A percentile compares a stretch with the other conserved stretches of the same genome.
These are phyloP conservation scores for Protobothrops flavoviridis DNA, from an alignment of 2,113 vertebrate genomes.

Conservation along the genomic window DNA sequence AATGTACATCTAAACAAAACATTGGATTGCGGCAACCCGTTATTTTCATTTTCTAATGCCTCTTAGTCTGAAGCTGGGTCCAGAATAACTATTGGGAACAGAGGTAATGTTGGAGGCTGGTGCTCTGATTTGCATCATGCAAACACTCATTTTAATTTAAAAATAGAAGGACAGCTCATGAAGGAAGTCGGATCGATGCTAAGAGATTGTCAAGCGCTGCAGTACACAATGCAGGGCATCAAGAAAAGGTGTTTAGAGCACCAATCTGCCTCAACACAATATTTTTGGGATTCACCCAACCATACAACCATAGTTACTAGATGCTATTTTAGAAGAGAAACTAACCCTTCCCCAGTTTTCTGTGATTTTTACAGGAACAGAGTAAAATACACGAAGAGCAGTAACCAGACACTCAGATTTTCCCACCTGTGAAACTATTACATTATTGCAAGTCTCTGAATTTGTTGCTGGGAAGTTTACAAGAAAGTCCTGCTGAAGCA, in stretches of 20 bases:
- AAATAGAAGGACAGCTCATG: neutral
- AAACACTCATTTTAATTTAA: neutral
- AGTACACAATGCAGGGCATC: neutral
- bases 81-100: neutral
- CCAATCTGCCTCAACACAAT: neutral
- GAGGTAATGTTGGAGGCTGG: neutral
- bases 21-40: neutral
- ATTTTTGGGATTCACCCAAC: neutral
- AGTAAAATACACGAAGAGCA: neutral
- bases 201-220: neutral
- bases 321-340: neutral
- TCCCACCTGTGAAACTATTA: conserved; percentile 38
- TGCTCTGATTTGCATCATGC: neutral
- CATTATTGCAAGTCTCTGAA: conserved; percentile 11
- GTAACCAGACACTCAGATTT: neutral
- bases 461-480: conserved; percentile 23
- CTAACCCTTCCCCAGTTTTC: neutral
- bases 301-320: neutral
- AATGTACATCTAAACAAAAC: neutral
- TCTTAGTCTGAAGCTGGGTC: neutral
- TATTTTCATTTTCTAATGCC: neutral
- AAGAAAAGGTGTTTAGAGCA: neutral
- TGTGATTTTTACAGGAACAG: neutral
- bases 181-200: neutral
- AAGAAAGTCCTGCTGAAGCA: conserved; percentile 42